A percentile compares a stretch with the other conserved stretches of the same genome.
Conservation (phyloP, 1,140 invertebrate species). For the Antheraea mylitta region DNA sequence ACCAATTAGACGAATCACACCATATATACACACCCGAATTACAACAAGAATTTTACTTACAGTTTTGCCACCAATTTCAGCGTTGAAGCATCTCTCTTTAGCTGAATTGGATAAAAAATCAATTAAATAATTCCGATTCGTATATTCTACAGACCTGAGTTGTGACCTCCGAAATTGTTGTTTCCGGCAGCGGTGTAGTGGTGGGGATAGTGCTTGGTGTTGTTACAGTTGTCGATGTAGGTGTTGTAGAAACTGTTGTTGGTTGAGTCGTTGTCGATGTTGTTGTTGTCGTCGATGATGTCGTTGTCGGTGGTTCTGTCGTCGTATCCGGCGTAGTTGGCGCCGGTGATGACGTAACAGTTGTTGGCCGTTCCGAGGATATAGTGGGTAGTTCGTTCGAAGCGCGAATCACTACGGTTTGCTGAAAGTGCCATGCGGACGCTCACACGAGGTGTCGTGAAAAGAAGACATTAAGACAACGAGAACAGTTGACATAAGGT, state of each 20-base stretch:
- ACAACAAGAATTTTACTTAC: background rate
- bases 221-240: conserved; percentile 29
- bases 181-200: conserved; percentile 44
- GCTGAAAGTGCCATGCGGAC: conserved; percentile 76
- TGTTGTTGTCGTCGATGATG: conserved; percentile 39
- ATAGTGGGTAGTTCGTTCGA: conserved; percentile 59
- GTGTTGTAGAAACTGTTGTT: conserved; percentile 32
- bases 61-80: background rate
- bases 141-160: conserved; percentile 49
- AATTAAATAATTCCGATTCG: no score
- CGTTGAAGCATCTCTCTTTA: background rate
- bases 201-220: conserved; percentile 30
- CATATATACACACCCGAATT: background rate
- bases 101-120: background rate
- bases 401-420: conserved; percentile 67
- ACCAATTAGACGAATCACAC: background rate
- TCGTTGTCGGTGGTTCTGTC: conserved; percentile 42
- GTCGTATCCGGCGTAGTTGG: conserved; percentile 31
- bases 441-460: conserved; percentile 68
- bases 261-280: conserved; percentile 44
- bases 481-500: background rate
- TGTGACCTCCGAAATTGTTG: conserved; percentile 54
- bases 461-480: conserved; percentile 47
- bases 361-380: conserved; percentile 44
- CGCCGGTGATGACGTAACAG: conserved; percentile 30